Conservation (phyloP, 2,113 vertebrate genomes). For the Emydura subglobosa region DNA sequence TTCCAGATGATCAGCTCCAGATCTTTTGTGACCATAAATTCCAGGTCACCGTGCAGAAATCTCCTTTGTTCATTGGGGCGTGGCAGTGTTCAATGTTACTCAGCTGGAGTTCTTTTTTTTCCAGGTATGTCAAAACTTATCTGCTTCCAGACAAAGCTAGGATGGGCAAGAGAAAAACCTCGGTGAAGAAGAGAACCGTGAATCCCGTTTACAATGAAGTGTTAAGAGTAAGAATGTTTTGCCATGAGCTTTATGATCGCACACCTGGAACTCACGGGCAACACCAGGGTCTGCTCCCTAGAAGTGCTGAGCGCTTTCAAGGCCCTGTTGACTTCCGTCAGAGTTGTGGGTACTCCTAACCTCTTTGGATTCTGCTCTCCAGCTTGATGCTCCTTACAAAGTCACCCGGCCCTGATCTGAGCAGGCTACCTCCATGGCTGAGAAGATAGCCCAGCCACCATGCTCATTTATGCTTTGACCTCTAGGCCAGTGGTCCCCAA, state of each 20-base stretch:
- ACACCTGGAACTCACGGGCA: background rate
- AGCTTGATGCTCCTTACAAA: background rate
- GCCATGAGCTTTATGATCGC: background rate
- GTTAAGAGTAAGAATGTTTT: slow-evolving; percentile 63
- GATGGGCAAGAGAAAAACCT: slow-evolving; percentile 81
- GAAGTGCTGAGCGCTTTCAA: background rate
- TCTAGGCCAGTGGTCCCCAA: background rate
- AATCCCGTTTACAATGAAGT: slow-evolving; percentile 80
- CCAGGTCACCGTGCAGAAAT: background rate
- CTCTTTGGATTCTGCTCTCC: background rate
- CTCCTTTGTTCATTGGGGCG: background rate
- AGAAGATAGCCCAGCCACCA: background rate
- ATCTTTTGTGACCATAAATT: background rate
- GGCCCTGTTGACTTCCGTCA: background rate
- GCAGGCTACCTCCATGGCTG: background rate
- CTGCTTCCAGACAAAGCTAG: slow-evolving; percentile 81
- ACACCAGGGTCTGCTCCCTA: background rate
- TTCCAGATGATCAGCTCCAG: background rate
- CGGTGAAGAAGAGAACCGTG: slow-evolving; percentile 78
- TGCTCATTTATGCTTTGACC: background rate
- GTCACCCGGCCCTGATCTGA: background rate
- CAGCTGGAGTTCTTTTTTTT: slow-evolving; percentile 3
- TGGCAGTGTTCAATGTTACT: rapidly evolving
- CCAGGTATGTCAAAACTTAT: slow-evolving; percentile 80
- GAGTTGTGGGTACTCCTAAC: background rate